A percentile compares a stretch with the other conserved stretches of the same genome.
phyloP scores from a whole-genome alignment of 2,113 vertebrate genomes.

The Nipponia nippon region DNA sequence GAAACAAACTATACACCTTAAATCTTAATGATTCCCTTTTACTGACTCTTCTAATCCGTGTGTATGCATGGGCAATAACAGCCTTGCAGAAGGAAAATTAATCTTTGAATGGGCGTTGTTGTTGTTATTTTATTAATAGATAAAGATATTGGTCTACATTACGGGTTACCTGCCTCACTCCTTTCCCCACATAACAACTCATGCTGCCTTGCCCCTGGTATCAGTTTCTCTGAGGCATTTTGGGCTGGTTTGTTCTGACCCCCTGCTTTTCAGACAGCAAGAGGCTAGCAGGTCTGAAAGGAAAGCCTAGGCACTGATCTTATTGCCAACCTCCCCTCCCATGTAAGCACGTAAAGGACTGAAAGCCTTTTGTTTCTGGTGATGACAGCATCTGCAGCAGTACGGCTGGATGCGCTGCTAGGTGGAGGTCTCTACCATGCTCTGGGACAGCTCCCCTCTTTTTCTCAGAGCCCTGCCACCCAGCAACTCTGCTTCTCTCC shows the following conservation, averaged over 20 bases:
- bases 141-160: not conserved
- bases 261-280: rapidly evolving
- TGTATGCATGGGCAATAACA: not conserved
- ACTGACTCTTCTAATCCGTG: not conserved
- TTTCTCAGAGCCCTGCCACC: not conserved
- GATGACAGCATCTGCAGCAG: not conserved
- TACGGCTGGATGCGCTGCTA: not conserved
- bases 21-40: not conserved
- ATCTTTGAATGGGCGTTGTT: not conserved
- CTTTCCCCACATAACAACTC: not conserved
- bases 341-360: not conserved
- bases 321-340: not conserved
- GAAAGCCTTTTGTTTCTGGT: not conserved
- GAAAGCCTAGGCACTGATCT: not conserved
- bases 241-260: not conserved
- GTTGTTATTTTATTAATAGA: not conserved
- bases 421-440: not conserved
- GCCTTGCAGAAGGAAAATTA: not conserved
- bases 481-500: not conserved
- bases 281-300: not conserved
- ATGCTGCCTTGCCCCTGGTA: not conserved
- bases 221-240: not conserved
- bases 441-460: not conserved
- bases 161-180: not conserved
- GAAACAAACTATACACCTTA: not conserved